Evolutionary conservation across 2,888 invertebrate species (phyloP).

Genomic region (Cecidostiba fungosa): DNA sequence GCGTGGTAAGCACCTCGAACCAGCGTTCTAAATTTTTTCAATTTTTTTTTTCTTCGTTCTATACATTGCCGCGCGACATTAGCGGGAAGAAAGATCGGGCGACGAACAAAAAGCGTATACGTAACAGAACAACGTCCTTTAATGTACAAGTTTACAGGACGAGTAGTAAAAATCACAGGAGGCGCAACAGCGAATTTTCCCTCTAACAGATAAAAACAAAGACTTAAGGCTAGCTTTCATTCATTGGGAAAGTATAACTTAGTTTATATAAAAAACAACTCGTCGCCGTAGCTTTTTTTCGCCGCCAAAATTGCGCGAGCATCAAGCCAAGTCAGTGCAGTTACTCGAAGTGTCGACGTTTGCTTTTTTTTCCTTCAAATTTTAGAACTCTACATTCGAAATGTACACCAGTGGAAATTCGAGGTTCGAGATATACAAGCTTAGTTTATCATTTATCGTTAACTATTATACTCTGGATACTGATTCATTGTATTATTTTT

Average conservation of each 20-base stretch:
- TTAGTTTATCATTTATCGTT: constrained; percentile 22
- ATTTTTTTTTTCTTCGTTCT: constrained; percentile 28
- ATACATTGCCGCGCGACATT: constrained; percentile 12
- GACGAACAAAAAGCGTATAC: constrained; percentile 4
- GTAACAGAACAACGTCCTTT: constrained; percentile 19
- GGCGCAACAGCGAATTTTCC: constrained; percentile 26
- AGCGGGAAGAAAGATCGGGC: constrained; percentile 1
- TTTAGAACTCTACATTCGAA: constrained; percentile 62
- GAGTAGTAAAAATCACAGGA: constrained; percentile 54
- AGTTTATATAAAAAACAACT: constrained; percentile 12
- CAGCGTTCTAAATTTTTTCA: constrained; percentile 59
- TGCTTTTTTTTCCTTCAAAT: constrained; percentile 43
- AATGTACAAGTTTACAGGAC: constrained; percentile 17
- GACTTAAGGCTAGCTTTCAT: constrained; percentile 45
- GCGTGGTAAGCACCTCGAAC: constrained; percentile 56
- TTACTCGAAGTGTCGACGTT: constrained; percentile 6
- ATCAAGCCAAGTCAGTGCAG: not conserved
- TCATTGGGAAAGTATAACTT: not conserved
- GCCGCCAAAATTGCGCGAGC: constrained; percentile 12
- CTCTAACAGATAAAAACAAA: constrained; percentile 22
- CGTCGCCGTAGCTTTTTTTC: constrained; percentile 18
- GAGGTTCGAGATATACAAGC: constrained; percentile 66
- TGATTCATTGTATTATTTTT: constrained; percentile 53
- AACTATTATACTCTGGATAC: constrained; percentile 54
- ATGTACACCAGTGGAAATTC: constrained; percentile 53